Conservation (phyloP, 2,113 vertebrate genomes). For the Melierax canorus region DNA sequence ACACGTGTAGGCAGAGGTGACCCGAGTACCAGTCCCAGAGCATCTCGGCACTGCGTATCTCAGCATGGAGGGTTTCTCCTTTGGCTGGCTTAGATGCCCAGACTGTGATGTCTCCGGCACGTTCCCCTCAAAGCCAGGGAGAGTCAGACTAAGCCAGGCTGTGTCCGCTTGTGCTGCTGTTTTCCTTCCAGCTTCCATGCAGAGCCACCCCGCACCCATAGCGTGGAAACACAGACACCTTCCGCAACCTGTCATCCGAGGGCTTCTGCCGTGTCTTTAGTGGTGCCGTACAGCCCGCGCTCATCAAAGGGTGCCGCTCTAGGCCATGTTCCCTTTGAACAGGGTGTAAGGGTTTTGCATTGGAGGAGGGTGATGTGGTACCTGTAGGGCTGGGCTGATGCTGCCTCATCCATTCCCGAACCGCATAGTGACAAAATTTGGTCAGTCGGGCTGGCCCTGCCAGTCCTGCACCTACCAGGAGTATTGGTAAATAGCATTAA, state of each 20-base stretch:
- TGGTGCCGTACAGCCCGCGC: fast-evolving
- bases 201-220: fast-evolving
- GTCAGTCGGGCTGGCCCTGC: background rate
- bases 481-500: background rate
- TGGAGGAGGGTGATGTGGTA: background rate
- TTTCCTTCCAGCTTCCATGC: background rate
- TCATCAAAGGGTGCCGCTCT: background rate
- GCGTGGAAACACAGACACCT: fast-evolving
- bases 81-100: fast-evolving
- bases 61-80: background rate
- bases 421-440: background rate
- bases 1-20: background rate
- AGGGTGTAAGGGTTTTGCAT: background rate
- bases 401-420: background rate
- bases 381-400: background rate
- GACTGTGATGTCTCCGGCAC: background rate
- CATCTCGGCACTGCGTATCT: background rate
- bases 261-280: background rate
- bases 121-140: background rate
- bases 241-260: background rate
- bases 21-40: background rate
- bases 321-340: background rate
- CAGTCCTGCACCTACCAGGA: background rate
- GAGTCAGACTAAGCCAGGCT: background rate
- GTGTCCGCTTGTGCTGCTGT: background rate